phyloP scores from a whole-genome alignment of 2,113 vertebrate species.

The Rhadina sibilatrix region DNA sequence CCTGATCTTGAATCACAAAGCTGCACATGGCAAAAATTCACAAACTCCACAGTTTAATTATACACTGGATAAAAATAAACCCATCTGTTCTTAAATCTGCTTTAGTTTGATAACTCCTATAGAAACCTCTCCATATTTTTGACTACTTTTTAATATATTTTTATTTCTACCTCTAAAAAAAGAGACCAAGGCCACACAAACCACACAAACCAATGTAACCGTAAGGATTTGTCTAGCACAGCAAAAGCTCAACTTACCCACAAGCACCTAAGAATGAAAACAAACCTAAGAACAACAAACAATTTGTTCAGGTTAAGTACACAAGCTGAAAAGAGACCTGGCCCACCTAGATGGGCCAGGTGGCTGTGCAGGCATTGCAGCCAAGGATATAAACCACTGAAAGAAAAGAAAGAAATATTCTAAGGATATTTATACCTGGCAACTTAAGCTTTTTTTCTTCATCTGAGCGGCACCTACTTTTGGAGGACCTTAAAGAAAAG shows the following conservation, averaged over 20 bases:
- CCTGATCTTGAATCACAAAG: not conserved
- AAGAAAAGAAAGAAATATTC: not conserved
- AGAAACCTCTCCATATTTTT: not conserved
- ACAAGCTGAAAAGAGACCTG: not conserved
- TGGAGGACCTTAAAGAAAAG: not conserved
- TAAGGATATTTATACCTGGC: not conserved
- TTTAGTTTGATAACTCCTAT: not conserved
- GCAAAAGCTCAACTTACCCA: not conserved
- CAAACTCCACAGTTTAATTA: not conserved
- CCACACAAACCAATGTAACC: not conserved
- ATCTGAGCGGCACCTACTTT: not conserved
- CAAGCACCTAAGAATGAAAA: not conserved
- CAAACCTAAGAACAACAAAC: not conserved
- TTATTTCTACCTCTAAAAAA: not conserved
- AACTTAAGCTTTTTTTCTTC: not conserved
- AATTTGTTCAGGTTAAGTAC: not conserved
- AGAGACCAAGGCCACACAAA: not conserved
- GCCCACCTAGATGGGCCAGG: not conserved
- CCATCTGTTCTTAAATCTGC: not conserved
- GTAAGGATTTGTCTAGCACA: not conserved
- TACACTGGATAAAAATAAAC: not conserved
- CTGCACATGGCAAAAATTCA: not conserved
- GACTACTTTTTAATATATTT: not conserved
- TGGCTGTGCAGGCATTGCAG: not conserved
- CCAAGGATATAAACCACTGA: not conserved